Evolutionary conservation across 2,888 invertebrate genomes (phyloP).

Genomic region (Eueremaeus valkanovi): DNA sequence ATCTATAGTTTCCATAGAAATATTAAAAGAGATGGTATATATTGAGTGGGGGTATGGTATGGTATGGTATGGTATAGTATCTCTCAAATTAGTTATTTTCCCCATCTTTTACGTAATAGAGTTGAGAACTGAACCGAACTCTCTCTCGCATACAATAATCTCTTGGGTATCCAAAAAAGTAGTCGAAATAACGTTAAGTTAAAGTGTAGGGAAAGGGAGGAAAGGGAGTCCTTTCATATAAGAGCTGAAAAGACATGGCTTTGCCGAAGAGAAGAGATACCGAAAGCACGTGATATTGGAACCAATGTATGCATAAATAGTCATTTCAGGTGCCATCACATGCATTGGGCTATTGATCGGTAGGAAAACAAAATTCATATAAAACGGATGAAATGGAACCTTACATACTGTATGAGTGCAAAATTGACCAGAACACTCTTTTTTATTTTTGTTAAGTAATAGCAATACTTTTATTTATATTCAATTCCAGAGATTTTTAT

Average conservation of each 20-base stretch:
- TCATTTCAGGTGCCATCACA: background rate
- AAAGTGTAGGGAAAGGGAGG: background rate
- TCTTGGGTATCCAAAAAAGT: constrained; percentile 23
- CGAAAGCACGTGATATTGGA: background rate
- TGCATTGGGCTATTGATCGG: background rate
- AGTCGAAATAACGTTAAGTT: background rate
- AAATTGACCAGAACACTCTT: no score
- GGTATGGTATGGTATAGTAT: constrained; percentile 7
- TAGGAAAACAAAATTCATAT: background rate
- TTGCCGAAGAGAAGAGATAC: background rate
- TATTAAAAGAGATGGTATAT: constrained; percentile 9
- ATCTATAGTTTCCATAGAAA: constrained; percentile 34
- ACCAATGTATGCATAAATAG: background rate
- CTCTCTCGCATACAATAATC: constrained; percentile 14
- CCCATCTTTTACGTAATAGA: constrained; percentile 7
- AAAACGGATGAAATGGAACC: no score
- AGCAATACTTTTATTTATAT: no score
- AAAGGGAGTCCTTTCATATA: constrained; percentile 11
- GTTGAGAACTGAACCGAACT: background rate
- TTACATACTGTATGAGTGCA: no score
- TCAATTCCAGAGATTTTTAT: no score
- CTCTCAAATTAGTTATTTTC: constrained; percentile 35
- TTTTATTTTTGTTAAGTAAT: no score
- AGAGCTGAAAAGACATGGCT: background rate
- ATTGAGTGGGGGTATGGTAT: background rate